Base-by-base conservation (phyloP, 2,797 vertebrate species). In the Sarcophilus harrisii region DNA sequence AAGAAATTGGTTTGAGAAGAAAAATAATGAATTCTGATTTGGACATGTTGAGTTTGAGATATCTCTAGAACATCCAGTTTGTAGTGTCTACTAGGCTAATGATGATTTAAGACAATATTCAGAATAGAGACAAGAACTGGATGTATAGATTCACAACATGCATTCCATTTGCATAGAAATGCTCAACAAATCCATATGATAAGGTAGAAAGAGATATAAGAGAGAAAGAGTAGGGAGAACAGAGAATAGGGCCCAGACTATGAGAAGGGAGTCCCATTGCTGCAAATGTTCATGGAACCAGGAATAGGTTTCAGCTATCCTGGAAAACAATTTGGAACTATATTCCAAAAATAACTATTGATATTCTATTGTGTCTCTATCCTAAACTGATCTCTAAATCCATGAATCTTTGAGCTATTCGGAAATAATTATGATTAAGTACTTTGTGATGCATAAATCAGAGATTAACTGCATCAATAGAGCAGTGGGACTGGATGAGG, bases 401-500 rank as follows among this genome's bases (percentile, higher is more conserved):
- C 21, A 11, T 81, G 73, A 27, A 9, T 38, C 21, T 81, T 81
- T 24, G 66, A 38, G 38, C n/a, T 81, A 21, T 24, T 45, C 11
- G 9, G 45, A 81, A 27, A 81, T 81, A 62, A n/a, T 49, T 91
- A 92, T 38, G 92, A 73, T 92, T 45, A 91, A 92, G 45, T 90
- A 60, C 96, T 92, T 58, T 49, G 29, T 57, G 59, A n/a, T 27
- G 87, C n/a, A 91, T 12, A 92, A 91, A 16, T 92, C 55, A 92
- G 94, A 81, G 60, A 95, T 54, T 91, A 92, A 92, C 73, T 58
- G 30, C 58, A 94, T 55, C 96, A 54, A 89, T n/a, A 92, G 9
- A 94, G 9, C 32, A 8, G 24, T 45, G 73, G 38, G 2, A 81
- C 9, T 81, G 12, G 2, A 24, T 27, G 38, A 81, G 30, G 62